Evolutionary conservation across 2,113 vertebrate species (phyloP), one percentile per base, ranked within the genome.

Genomic region (Agelaius phoeniceus): DNA sequence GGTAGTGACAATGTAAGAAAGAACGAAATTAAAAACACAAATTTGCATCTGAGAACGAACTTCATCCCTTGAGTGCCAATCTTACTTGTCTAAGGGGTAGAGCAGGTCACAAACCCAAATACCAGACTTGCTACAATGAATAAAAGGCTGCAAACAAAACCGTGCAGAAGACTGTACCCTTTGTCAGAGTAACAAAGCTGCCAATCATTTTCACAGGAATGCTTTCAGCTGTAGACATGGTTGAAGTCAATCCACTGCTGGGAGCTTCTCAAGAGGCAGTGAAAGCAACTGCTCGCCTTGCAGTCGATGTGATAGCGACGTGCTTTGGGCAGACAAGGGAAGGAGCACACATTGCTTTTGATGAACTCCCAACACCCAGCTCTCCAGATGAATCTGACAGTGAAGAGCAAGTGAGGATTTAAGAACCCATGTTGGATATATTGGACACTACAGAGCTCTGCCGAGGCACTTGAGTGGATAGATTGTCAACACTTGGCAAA

Each of bases 251-350:
- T 96, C 99, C 99, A 10, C 33, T 93, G 62, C 95, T 99, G 66
- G 99, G 98, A 16, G 96, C 98, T 7, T 98, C 92, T 77, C 97
- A 96, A 8, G 98, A 99, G 72, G 99, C 98, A 41, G 98, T 98
- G 88, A 98, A 98, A 15, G 98, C 98, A 74, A 99, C 99, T 21
- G 98, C 98, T 10, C 94, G 96, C 9, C 97, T 99, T 24, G 99
- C 99, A 11, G 98, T 99, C 0, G 99, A 99, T 3, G 98, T 99
- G 90, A 99, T 99, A 24, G 98, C 99, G 6, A 98, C 99, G 1
- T 98, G 98, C 88, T 98, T 99, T 91, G 99, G 99, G 44, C 99
- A 99, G 97, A 98, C 98, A 21, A 98, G 99, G 66, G 99, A 99
- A 95, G 99, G 99, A 5, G 97, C 98, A 5, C 98, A 98, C 72